Conservation (phyloP, 2,888 invertebrate genomes). For the Pyrrhosoma nymphula region DNA sequence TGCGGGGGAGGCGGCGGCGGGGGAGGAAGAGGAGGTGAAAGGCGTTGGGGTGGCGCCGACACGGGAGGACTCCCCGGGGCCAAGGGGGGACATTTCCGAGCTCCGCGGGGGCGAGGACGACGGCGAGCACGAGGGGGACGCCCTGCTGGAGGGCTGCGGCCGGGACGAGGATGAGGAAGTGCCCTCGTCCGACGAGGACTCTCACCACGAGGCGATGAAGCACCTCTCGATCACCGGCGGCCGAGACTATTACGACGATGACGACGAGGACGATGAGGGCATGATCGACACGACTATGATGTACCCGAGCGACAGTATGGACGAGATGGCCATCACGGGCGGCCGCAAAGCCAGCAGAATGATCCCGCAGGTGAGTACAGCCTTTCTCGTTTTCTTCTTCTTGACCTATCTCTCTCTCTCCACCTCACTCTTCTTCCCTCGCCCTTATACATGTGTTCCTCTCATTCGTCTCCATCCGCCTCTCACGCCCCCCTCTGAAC, state of each 20-base stretch:
- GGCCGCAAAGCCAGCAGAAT: neutral
- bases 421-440: neutral
- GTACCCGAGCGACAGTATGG: neutral
- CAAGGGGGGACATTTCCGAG: conserved; percentile 13
- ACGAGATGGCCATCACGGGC: neutral
- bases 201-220: conserved; percentile 34
- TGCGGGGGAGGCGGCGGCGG: neutral
- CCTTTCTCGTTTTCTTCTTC: neutral
- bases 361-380: conserved; percentile 24
- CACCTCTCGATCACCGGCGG: conserved; percentile 13
- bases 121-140: neutral
- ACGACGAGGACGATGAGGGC: neutral
- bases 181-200: conserved; percentile 18
- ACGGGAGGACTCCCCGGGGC: neutral
- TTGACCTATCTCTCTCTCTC: neutral
- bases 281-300: conserved; percentile 46
- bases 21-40: neutral
- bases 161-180: neutral
- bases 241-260: neutral
- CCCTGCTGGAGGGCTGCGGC: neutral
- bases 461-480: neutral
- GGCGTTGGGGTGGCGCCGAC: neutral
- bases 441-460: neutral
- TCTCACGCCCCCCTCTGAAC: neutral
- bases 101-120: neutral